Evolutionary conservation across 2,888 invertebrate genomes (phyloP).

Genomic region (Sarcophaga variegata): DNA sequence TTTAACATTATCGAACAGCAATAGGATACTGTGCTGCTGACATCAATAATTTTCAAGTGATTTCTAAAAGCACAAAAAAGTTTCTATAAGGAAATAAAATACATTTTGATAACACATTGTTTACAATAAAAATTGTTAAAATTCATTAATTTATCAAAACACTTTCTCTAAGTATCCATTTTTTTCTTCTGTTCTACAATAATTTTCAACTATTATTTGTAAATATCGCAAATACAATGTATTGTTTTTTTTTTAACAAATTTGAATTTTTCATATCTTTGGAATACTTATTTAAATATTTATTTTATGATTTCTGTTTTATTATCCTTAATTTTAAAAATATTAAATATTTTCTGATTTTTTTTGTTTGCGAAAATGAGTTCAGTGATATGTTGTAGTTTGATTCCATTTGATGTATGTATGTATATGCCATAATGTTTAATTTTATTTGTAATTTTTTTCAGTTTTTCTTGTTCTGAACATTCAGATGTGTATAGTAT

Average conservation of each 20-base stretch:
- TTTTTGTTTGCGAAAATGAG: slow-evolving; percentile 47
- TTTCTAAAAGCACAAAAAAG: too few species aligned
- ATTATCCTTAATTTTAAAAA: slow-evolving; percentile 9
- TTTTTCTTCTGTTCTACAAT: neutral
- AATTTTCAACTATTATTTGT: neutral
- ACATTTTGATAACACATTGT: too few species aligned
- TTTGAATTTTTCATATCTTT: slow-evolving; percentile 16
- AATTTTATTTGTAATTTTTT: neutral
- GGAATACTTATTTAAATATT: slow-evolving; percentile 3
- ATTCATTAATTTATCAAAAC: neutral
- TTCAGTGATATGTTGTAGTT: slow-evolving; percentile 63
- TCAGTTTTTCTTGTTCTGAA: slow-evolving; percentile 25
- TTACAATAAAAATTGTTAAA: too few species aligned
- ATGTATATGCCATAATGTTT: slow-evolving; percentile 21
- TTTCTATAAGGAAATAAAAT: too few species aligned
- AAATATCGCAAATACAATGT: neutral
- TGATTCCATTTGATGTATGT: slow-evolving; percentile 35
- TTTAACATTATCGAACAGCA: too few species aligned
- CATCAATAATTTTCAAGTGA: too few species aligned
- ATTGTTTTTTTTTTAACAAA: slow-evolving; percentile 16
- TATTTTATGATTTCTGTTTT: slow-evolving; percentile 5
- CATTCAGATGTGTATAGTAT: slow-evolving; percentile 19
- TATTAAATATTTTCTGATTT: slow-evolving; percentile 19
- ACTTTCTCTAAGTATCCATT: slow-evolving; percentile 1
- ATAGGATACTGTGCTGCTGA: too few species aligned